phyloP scores from a whole-genome alignment of 2,797 vertebrate species.

The Arremon brunneinucha region DNA sequence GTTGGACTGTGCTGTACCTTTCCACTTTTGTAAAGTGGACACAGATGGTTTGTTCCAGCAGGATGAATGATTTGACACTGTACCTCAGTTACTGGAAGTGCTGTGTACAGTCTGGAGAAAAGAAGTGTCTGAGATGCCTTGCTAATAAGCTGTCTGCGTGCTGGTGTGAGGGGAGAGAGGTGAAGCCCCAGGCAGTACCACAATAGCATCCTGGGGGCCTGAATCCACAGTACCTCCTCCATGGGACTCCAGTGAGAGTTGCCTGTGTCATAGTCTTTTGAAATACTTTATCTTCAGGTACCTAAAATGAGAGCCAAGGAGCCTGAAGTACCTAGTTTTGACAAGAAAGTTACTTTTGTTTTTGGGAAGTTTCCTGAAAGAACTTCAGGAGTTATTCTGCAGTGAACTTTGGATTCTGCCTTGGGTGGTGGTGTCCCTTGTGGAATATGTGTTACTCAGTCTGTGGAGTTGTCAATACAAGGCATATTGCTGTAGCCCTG shows the following conservation, averaged over 20 bases:
- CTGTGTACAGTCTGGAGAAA: not conserved
- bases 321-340: not conserved
- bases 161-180: not conserved
- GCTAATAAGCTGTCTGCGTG: not conserved
- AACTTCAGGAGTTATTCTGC: not conserved
- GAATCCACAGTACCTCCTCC: not conserved
- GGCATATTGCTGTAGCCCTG: not conserved
- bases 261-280: not conserved
- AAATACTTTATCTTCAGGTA: not conserved
- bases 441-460: not conserved
- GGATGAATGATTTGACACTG: not conserved
- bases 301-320: not conserved
- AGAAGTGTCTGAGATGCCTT: not conserved
- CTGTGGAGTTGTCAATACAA: not conserved
- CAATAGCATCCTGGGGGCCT: not conserved
- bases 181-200: not conserved
- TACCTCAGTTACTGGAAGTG: not conserved
- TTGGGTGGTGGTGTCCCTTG: not conserved
- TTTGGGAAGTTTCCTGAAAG: not conserved
- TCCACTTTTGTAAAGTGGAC: not conserved
- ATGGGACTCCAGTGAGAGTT: not conserved
- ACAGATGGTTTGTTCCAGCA: not conserved
- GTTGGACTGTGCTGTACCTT: not conserved
- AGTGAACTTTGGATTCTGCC: not conserved
- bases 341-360: not conserved